Evolutionary conservation across 2,888 invertebrate species (phyloP).

Genomic region (Hoplodrina ambigua): DNA sequence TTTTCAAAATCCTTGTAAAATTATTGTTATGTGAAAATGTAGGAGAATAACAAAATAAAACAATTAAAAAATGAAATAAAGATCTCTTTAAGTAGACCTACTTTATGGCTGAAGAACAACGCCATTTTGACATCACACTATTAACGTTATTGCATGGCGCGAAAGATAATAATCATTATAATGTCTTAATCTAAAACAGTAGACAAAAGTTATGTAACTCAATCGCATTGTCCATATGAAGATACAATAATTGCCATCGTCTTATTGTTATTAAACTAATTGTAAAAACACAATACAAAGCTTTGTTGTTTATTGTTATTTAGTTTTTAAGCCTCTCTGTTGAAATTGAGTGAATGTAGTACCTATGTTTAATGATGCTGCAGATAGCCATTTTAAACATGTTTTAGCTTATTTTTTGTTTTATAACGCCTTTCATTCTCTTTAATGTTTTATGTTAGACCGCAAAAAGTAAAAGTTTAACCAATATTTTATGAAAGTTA

Average conservation of each 20-base stretch:
- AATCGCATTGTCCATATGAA: neutral
- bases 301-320: neutral
- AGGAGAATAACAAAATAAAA: no score
- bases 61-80: no score
- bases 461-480: no score
- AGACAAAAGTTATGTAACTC: conserved; percentile 11
- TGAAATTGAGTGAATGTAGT: conserved; percentile 3
- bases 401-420: neutral
- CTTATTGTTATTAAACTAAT: conserved; percentile 2
- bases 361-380: neutral
- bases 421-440: neutral
- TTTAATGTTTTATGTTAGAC: neutral
- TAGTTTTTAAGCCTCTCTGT: neutral
- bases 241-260: conserved; percentile 1
- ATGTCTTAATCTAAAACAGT: neutral
- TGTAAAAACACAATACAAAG: conserved; percentile 14
- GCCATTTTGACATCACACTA: conserved; percentile 5
- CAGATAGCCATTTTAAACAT: neutral
- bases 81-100: neutral
- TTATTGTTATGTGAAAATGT: no score
- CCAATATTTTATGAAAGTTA: no score
- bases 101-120: neutral
- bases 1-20: no score
- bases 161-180: conserved; percentile 1
- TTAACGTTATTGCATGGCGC: neutral